Conservation (phyloP, 2,888 invertebrate species). For the Leptinotarsa rubiginosa region DNA sequence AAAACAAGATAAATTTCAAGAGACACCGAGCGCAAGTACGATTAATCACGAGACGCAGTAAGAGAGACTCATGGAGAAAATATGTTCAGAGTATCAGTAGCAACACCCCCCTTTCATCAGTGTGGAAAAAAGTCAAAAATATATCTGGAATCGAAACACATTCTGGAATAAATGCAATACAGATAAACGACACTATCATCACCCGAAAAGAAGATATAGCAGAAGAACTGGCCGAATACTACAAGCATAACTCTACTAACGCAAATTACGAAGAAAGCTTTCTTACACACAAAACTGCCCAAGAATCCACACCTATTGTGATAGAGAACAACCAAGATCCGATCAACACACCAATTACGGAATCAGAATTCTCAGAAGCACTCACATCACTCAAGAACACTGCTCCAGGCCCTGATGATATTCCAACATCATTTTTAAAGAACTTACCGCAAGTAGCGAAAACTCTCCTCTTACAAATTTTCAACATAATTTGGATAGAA, state of each 20-base stretch:
- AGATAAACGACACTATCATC: conserved; percentile 14
- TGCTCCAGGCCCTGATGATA: conserved; percentile 25
- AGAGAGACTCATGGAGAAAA: conserved; percentile 21
- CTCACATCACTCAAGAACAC: conserved; percentile 16
- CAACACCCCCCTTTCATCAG: conserved; percentile 10
- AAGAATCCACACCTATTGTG: conserved; percentile 19
- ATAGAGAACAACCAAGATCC: conserved; percentile 19
- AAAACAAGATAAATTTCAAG: conserved; percentile 7
- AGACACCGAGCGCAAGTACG: conserved; percentile 17
- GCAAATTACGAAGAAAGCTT: conserved; percentile 9
- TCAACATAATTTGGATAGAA: conserved; percentile 24
- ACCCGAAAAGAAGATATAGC: conserved; percentile 14
- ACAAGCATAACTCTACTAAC: conserved; percentile 14
- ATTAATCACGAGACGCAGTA: conserved; percentile 12
- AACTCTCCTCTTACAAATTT: conserved; percentile 19
- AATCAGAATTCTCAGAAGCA: conserved; percentile 17
- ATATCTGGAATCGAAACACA: conserved; percentile 19
- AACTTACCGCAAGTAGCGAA: conserved; percentile 9
- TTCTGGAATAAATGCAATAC: conserved; percentile 13
- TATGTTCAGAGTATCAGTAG: conserved; percentile 16
- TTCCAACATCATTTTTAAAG: conserved; percentile 23
- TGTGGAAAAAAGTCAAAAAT: conserved; percentile 18
- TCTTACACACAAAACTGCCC: conserved; percentile 5
- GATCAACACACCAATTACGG: conserved; percentile 8
- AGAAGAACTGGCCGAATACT: conserved; percentile 13